Base-by-base conservation (phyloP, 2,113 vertebrate genomes). In the Amphiprion percula region DNA sequence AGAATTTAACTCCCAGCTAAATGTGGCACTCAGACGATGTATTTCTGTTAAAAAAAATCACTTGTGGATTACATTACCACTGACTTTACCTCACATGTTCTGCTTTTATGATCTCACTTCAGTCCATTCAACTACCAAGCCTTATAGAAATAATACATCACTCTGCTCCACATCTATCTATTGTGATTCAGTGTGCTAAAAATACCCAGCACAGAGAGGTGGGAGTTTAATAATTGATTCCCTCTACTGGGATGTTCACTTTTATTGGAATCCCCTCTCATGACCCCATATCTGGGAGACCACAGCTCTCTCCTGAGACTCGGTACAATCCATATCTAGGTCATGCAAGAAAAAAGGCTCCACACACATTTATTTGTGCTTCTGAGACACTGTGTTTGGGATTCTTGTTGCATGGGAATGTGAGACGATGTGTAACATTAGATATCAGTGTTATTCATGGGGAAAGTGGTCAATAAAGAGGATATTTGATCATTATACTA, bases 191-290 rank as follows among this genome's bases (percentile, higher is more conserved):
- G 61, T 8, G n/a, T 17, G 77, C 58, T 87, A 89, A 80, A 84
- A 91, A 91, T 89, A 86, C 64, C 58, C 71, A 10, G n/a, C 3
- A 49, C 63, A 60, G 62, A 64, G 72, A 77, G 62, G 50, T 66
- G 63, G 41, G 68, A 61, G 55, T 78, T 81, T 84, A 91, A 88
- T 83, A 84, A 87, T 82, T 87, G 41, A 89, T 82, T 82, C 50
- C 44, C 65, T 85, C 69, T 15, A 41, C 71, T 47, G 66, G 49
- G 80, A 75, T 74, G 77, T 60, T 70, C 65, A 56, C 53, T 84
- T 85, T 86, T 62, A 86, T 77, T 86, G 86, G 74, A 84, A 83
- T 82, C 61, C 77, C 74, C 87, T 77, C 67, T 70, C 74, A 46
- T 79, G 80, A 81, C 66, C 59, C 33, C 44, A 23, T 44, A 77